These are phyloP conservation scores for Agapornis roseicollis DNA, from an alignment of 2,113 vertebrate genomes.

Conservation along the genomic window DNA sequence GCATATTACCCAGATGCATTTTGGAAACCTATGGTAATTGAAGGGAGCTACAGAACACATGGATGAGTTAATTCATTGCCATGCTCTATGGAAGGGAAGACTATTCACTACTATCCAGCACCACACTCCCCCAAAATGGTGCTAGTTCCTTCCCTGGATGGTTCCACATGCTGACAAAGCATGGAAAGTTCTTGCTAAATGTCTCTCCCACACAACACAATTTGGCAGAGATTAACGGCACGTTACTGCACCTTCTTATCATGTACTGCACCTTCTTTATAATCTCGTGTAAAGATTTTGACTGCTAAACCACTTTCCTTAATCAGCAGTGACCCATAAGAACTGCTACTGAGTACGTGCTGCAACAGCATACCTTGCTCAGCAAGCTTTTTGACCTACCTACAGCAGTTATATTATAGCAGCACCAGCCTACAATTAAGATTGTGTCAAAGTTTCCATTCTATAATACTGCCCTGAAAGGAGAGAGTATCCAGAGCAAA, in stretches of 20 bases:
- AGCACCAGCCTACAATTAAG: constrained; percentile 4
- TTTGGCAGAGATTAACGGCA: not conserved
- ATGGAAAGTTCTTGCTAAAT: not conserved
- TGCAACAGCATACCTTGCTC: not conserved
- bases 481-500: not conserved
- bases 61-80: not conserved
- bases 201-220: not conserved
- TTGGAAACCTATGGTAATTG: not conserved
- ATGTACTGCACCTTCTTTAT: not conserved
- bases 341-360: not conserved
- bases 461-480: not conserved
- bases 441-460: not conserved
- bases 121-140: not conserved
- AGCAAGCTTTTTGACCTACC: not conserved
- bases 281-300: not conserved
- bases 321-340: not conserved
- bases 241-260: not conserved
- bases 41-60: not conserved
- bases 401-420: not conserved
- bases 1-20: not conserved
- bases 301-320: not conserved
- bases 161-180: not conserved
- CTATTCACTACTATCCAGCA: not conserved
- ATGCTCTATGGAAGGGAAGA: not conserved
- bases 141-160: not conserved